phyloP scores from a whole-genome alignment of 2,888 invertebrate genomes.

The Leptopilina myrica region DNA sequence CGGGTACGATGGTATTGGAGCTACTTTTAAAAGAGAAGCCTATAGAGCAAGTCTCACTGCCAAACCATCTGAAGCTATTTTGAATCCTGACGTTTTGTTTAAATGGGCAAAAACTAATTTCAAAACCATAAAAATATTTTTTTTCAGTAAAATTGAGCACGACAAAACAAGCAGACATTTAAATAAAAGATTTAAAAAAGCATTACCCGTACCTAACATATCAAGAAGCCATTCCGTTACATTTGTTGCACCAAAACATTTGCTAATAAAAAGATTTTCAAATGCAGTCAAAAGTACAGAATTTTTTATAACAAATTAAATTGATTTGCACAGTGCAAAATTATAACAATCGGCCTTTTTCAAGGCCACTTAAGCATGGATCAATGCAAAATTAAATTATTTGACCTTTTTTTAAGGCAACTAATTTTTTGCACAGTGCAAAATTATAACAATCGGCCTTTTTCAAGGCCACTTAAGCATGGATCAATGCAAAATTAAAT shows the following conservation, averaged over 20 bases:
- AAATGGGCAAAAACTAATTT: slow-evolving; percentile 7
- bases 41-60: slow-evolving; percentile 14
- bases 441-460: too few species aligned
- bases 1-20: too few species aligned
- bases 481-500: too few species aligned
- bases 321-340: too few species aligned
- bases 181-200: slow-evolving; percentile 7
- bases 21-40: too few species aligned
- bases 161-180: slow-evolving; percentile 23
- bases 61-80: slow-evolving; percentile 10
- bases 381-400: too few species aligned
- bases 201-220: neutral
- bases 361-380: too few species aligned
- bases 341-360: too few species aligned
- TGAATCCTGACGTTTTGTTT: slow-evolving; percentile 2
- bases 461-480: too few species aligned
- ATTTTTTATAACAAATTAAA: too few species aligned
- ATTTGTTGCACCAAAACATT: neutral
- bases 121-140: slow-evolving; percentile 12
- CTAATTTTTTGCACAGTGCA: too few species aligned
- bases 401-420: too few species aligned
- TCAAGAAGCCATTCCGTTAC: slow-evolving; percentile 4
- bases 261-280: neutral
- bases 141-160: slow-evolving; percentile 7
- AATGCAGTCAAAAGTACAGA: neutral